phyloP scores from a whole-genome alignment of 2,113 vertebrate genomes.

The Nycticorax nycticorax region DNA sequence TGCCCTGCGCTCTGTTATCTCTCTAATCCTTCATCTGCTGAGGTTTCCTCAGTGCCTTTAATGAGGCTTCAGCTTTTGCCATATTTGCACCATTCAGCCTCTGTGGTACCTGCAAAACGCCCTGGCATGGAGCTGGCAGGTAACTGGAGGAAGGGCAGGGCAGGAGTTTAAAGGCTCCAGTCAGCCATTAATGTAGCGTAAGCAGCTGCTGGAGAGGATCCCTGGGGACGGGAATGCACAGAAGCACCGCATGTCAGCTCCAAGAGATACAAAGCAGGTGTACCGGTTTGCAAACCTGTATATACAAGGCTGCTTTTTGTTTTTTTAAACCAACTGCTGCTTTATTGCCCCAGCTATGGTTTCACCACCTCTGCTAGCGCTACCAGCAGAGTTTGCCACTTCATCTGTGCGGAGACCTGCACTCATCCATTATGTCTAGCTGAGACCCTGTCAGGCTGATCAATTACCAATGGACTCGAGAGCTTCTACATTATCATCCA shows the following conservation, averaged over 20 bases:
- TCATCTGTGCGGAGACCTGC: accelerated
- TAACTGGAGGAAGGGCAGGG: not conserved
- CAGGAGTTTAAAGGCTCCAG: not conserved
- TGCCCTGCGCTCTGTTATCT: not conserved
- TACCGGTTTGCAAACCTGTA: not conserved
- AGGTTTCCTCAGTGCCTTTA: not conserved
- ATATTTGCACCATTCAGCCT: not conserved
- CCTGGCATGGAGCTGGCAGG: not conserved
- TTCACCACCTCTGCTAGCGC: not conserved
- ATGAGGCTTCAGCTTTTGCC: not conserved
- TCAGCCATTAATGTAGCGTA: not conserved
- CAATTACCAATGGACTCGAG: not conserved
- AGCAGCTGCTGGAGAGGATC: not conserved
- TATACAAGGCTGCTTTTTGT: not conserved
- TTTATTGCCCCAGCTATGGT: not conserved
- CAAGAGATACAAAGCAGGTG: too few species aligned
- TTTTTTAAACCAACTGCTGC: not conserved
- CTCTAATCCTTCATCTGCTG: not conserved
- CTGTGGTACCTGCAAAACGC: not conserved
- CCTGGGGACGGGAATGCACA: accelerated
- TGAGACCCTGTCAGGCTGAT: not conserved
- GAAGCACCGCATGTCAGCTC: not conserved
- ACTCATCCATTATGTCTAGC: accelerated
- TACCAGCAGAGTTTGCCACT: too few species aligned
- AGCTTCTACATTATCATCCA: not conserved